phyloP scores from a whole-genome alignment of 2,797 vertebrate genomes.

The Cryptoblepharus egeriae region DNA sequence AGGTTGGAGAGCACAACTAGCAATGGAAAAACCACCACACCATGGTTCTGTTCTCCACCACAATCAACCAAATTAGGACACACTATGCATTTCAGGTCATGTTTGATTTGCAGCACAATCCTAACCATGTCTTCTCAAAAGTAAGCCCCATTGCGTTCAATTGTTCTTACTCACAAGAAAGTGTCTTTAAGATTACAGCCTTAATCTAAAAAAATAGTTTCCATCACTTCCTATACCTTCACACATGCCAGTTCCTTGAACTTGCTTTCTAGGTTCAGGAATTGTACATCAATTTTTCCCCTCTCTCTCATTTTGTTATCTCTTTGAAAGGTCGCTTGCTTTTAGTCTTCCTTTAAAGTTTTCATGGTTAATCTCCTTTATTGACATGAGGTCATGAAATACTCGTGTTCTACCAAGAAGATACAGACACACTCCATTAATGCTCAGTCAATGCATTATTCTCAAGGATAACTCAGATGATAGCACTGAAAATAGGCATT shows the following conservation, averaged over 20 bases:
- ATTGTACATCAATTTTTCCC: background rate
- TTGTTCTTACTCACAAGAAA: too few species aligned
- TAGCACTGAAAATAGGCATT: conserved; percentile 13
- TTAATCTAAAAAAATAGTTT: too few species aligned
- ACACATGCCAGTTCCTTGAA: background rate
- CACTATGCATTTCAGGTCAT: too few species aligned
- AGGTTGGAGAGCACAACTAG: too few species aligned
- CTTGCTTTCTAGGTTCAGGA: background rate
- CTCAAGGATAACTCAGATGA: conserved; percentile 18
- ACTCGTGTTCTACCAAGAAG: background rate
- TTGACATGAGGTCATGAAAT: conserved; percentile 21
- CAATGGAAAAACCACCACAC: too few species aligned
- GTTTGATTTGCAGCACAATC: too few species aligned
- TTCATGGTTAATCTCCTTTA: conserved; percentile 44
- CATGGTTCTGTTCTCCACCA: too few species aligned
- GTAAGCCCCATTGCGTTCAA: too few species aligned
- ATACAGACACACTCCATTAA: conserved; percentile 27
- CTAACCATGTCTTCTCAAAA: too few species aligned
- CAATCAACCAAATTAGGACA: too few species aligned
- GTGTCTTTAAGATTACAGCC: too few species aligned
- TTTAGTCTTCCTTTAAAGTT: conserved; percentile 18
- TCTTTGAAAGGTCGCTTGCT: conserved; percentile 9
- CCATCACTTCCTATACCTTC: too few species aligned
- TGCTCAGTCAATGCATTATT: conserved; percentile 1
- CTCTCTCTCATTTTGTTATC: background rate